Percentiles rank a stretch among this genome's conserved stretches.
Evolutionary conservation across 2,113 vertebrate genomes (phyloP).

Genomic region (Carollia perspicillata): DNA sequence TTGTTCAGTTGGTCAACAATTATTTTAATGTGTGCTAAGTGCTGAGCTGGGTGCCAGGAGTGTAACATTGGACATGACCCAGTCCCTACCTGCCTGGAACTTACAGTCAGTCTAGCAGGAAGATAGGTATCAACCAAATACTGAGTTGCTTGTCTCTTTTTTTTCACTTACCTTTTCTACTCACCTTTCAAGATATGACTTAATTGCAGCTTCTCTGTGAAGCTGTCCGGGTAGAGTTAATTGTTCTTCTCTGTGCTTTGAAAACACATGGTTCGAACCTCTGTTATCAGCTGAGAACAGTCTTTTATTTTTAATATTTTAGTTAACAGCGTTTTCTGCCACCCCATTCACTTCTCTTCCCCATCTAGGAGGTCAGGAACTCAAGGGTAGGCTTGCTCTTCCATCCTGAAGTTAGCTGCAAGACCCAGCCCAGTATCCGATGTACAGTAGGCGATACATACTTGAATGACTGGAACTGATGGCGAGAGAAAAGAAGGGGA

Average conservation of each 20-base stretch:
- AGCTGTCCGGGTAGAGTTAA: not conserved
- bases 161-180: not conserved
- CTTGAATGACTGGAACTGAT: not conserved
- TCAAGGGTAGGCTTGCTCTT: not conserved
- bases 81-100: not conserved
- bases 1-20: not conserved
- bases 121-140: not conserved
- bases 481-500: not conserved
- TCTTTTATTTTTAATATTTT: slow-evolving; percentile 24
- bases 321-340: not conserved
- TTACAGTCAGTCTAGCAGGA: not conserved
- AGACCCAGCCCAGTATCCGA: not conserved
- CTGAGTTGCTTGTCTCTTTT: not conserved
- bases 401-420: not conserved
- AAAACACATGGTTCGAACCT: not conserved
- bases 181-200: not conserved
- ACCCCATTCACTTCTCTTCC: not conserved
- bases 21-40: not conserved
- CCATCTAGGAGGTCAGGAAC: not conserved
- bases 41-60: not conserved
- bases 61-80: not conserved
- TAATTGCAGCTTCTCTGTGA: not conserved
- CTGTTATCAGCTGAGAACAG: not conserved
- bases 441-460: not conserved
- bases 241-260: not conserved